phyloP scores from a whole-genome alignment of 2,797 vertebrate species.

The Thalassophryne amazonica region DNA sequence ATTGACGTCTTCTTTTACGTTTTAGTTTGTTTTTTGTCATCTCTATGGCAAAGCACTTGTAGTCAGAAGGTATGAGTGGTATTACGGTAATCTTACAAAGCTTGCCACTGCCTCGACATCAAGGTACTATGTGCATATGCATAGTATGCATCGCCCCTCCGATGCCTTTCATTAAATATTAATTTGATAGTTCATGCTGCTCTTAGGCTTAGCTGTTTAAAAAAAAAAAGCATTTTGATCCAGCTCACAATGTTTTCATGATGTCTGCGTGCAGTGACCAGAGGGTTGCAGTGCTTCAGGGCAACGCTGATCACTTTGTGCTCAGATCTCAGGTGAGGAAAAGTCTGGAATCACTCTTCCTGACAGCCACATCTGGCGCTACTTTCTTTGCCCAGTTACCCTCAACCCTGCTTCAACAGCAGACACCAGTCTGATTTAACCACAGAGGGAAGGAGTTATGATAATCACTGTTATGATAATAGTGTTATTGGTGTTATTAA shows the following conservation, averaged over 20 bases:
- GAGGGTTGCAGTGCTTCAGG: constrained; percentile 18
- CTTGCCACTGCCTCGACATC: no score
- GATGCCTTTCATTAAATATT: no score
- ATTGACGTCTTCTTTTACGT: no score
- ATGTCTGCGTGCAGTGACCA: constrained; percentile 17
- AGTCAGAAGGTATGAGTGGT: no score
- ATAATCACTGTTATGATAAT: constrained; percentile 63
- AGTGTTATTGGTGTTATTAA: constrained; percentile 58
- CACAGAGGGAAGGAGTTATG: constrained; percentile 54
- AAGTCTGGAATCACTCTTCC: constrained; percentile 73
- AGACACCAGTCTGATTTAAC: constrained; percentile 44
- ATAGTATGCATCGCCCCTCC: no score
- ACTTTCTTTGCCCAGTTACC: constrained; percentile 58
- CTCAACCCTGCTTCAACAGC: constrained; percentile 50
- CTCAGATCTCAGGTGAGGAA: constrained; percentile 67
- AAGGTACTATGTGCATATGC: no score
- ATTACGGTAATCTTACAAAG: no score
- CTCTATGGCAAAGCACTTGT: no score
- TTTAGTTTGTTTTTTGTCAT: no score
- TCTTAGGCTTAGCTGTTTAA: constrained; percentile 4
- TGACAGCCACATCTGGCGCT: constrained; percentile 76
- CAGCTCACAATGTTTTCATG: constrained; percentile 22
- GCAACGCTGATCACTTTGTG: constrained; percentile 41
- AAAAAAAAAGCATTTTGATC: constrained; percentile 15
- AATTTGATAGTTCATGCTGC: constrained; percentile 15